A percentile compares a stretch with the other conserved stretches of the same genome.
phyloP scores from a whole-genome alignment of 1,140 invertebrate genomes.

The Drusus annulatus region DNA sequence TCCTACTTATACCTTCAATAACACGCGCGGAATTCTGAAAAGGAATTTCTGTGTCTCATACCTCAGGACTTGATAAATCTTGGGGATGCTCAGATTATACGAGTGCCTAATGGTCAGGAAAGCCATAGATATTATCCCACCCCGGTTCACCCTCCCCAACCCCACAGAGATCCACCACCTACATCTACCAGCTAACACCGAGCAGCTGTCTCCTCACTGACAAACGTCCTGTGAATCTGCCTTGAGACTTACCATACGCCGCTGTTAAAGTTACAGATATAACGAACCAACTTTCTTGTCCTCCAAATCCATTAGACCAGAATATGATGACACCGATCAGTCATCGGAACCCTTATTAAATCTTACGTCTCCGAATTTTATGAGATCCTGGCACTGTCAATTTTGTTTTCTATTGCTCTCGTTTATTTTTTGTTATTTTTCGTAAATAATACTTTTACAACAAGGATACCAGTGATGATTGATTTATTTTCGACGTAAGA shows the following conservation, averaged over 20 bases:
- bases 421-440: constrained; percentile 5
- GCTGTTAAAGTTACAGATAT: constrained; percentile 26
- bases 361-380: background rate
- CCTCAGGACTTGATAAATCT: constrained; percentile 41
- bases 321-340: constrained; percentile 31
- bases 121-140: constrained; percentile 58
- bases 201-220: constrained; percentile 35
- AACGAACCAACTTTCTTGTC: constrained; percentile 20
- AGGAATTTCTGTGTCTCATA: constrained; percentile 7
- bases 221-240: constrained; percentile 51
- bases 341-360: constrained; percentile 36
- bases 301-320: constrained; percentile 33
- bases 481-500: too few relatives aligned
- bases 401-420: constrained; percentile 1
- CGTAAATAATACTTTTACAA: background rate
- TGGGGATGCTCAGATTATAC: constrained; percentile 49
- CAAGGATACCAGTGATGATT: too few relatives aligned
- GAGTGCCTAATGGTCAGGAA: constrained; percentile 57
- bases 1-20: background rate
- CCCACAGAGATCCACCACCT: background rate
- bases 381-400: constrained; percentile 4
- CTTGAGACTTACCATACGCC: constrained; percentile 1
- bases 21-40: constrained; percentile 28
- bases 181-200: too few relatives aligned
- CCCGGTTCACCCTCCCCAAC: constrained; percentile 1